phyloP scores from a whole-genome alignment of 1,140 invertebrate species.

The Caenorhabditis remanei region DNA sequence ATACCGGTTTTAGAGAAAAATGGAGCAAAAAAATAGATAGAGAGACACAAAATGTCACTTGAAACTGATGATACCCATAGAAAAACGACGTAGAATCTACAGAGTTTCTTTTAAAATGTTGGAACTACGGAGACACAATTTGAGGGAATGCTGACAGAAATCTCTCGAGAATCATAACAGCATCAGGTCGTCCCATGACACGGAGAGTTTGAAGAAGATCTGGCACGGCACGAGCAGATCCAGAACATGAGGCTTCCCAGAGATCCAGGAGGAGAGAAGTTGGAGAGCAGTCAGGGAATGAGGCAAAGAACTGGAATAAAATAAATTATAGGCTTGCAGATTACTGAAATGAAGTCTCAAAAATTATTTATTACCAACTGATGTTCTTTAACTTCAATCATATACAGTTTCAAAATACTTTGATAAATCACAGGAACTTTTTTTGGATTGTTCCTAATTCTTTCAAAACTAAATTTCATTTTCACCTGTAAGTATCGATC shows the following conservation, averaged over 20 bases:
- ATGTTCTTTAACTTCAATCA: too few species aligned
- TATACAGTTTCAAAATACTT: background rate
- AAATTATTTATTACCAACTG: too few species aligned
- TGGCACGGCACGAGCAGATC: conserved; percentile 71
- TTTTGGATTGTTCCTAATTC: too few species aligned
- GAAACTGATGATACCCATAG: conserved; percentile 20
- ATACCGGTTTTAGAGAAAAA: conserved; percentile 16
- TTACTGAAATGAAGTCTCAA: too few species aligned
- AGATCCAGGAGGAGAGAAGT: conserved; percentile 72
- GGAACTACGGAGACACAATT: conserved; percentile 25
- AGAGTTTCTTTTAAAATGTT: background rate
- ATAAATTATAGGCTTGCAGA: background rate
- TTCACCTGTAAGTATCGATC: conserved; percentile 73
- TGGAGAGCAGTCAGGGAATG: conserved; percentile 72
- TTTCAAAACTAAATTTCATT: too few species aligned
- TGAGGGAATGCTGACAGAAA: conserved; percentile 28
- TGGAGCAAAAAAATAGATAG: background rate
- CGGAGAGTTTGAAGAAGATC: conserved; percentile 75
- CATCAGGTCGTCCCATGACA: conserved; percentile 74
- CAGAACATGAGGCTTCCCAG: conserved; percentile 71
- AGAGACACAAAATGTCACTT: background rate
- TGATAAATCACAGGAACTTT: too few species aligned
- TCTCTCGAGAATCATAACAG: conserved; percentile 71
- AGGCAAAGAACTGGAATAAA: conserved; percentile 73
- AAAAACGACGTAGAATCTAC: conserved; percentile 46